Evolutionary conservation across 1,140 invertebrate genomes (phyloP).

Genomic region (Drosophila athabasca): DNA sequence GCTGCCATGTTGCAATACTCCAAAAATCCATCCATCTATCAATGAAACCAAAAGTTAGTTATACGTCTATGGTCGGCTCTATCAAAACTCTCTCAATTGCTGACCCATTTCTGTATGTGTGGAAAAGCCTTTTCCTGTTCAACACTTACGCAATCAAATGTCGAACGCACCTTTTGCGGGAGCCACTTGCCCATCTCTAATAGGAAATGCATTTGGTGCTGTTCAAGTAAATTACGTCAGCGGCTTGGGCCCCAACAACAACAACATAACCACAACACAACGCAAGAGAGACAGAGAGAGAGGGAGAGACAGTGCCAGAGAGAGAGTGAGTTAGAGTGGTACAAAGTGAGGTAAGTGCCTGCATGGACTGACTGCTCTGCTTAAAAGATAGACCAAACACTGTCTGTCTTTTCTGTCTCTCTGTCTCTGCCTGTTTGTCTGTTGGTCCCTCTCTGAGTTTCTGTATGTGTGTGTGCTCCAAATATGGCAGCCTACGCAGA

Average conservation of each 20-base stretch:
- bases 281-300: not conserved
- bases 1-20: no score
- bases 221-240: slow-evolving; percentile 76
- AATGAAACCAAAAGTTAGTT: not conserved
- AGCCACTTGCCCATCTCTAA: slow-evolving; percentile 45
- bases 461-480: slow-evolving; percentile 46
- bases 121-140: slow-evolving; percentile 27
- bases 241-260: slow-evolving; percentile 62
- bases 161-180: slow-evolving; percentile 35
- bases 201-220: slow-evolving; percentile 70
- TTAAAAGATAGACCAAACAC: slow-evolving; percentile 66
- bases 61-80: not conserved
- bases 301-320: not conserved
- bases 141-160: slow-evolving; percentile 31
- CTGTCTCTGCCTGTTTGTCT: not conserved
- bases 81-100: not conserved
- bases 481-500: slow-evolving; percentile 55
- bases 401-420: slow-evolving; percentile 2
- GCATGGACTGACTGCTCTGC: slow-evolving; percentile 40
- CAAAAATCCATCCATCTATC: not conserved
- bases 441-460: slow-evolving; percentile 1
- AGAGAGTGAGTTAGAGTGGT: not conserved
- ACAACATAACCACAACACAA: slow-evolving; percentile 28
- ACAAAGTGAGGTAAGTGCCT: slow-evolving; percentile 63
- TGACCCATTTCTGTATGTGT: slow-evolving; percentile 30